Percentiles rank a stretch among this genome's conserved stretches.
Evolutionary conservation across 2,113 vertebrate genomes (phyloP).

Genomic region (Polypterus bichir): DNA sequence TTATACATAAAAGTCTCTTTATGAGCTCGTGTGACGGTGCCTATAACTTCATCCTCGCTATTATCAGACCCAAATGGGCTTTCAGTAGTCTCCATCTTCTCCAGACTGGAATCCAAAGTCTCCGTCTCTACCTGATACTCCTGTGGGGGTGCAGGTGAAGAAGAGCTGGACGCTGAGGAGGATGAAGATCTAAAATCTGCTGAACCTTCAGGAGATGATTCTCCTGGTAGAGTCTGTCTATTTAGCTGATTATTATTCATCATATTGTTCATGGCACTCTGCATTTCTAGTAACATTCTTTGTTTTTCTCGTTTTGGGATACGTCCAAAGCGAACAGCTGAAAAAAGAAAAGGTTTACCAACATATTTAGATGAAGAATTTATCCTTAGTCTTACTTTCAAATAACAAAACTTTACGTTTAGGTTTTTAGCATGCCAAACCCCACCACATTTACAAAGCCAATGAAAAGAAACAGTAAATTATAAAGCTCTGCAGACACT

Average conservation of each 20-base stretch:
- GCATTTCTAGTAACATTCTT: conserved; percentile 95
- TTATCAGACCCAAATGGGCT: conserved; percentile 58
- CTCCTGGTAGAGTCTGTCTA: conserved; percentile 29
- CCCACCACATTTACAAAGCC: conserved; percentile 2
- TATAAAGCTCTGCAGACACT: conserved; percentile 23
- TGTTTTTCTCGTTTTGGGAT: conserved; percentile 96
- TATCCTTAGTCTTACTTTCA: background rate
- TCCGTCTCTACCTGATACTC: conserved; percentile 35
- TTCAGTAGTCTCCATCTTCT: conserved; percentile 51
- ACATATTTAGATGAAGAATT: background rate
- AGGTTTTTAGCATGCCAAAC: background rate
- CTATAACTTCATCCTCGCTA: conserved; percentile 71
- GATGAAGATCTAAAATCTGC: conserved; percentile 39
- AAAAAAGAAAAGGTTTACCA: conserved; percentile 6
- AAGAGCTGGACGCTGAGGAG: conserved; percentile 30
- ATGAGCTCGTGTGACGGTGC: conserved; percentile 53
- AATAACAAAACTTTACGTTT: background rate
- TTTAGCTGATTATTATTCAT: conserved; percentile 71
- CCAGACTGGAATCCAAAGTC: conserved; percentile 16
- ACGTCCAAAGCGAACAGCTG: conserved; percentile 92
- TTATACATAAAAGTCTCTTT: conserved; percentile 69
- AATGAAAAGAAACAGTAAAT: background rate
- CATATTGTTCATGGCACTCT: conserved; percentile 95
- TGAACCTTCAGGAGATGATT: conserved; percentile 40
- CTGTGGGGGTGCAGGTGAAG: conserved; percentile 21